Evolutionary conservation across 2,797 vertebrate genomes (phyloP).

Genomic region (Neosalanx taihuensis): DNA sequence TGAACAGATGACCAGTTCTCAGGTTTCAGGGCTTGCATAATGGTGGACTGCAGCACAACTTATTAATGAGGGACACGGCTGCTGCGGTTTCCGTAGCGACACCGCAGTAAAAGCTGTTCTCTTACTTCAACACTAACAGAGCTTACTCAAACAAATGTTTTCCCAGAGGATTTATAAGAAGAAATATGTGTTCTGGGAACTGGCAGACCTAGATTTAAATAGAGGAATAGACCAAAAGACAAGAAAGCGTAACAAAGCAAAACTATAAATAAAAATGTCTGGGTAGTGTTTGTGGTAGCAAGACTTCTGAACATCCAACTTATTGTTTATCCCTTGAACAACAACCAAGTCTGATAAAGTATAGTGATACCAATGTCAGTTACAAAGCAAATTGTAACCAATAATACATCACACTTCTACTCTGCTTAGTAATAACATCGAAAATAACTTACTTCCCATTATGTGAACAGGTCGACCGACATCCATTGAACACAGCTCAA

Average conservation of each 20-base stretch:
- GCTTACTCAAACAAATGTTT: conserved; percentile 35
- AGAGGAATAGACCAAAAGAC: conserved; percentile 37
- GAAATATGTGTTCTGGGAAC: conserved; percentile 32
- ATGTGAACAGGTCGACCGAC: conserved; percentile 6
- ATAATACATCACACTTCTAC: no score
- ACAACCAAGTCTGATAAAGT: conserved; percentile 23
- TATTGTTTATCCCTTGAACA: conserved; percentile 27
- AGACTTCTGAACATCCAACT: conserved; percentile 53
- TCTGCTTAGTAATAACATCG: conserved; percentile 36
- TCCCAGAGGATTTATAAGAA: conserved; percentile 19
- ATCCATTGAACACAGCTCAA: conserved; percentile 28
- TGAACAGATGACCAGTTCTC: conserved; percentile 67
- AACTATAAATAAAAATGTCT: conserved; percentile 57
- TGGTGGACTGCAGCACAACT: conserved; percentile 47
- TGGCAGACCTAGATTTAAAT: conserved; percentile 31
- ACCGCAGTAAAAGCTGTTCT: conserved; percentile 37
- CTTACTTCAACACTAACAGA: conserved; percentile 19
- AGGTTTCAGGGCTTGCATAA: conserved; percentile 64
- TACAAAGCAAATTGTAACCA: no score
- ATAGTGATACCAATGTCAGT: conserved; percentile 29
- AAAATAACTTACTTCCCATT: conserved; percentile 15
- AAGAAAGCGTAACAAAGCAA: conserved; percentile 34
- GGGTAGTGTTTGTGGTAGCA: conserved; percentile 16
- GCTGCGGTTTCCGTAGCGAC: conserved; percentile 30
- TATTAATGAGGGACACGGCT: conserved; percentile 63